Percentiles rank a stretch among this genome's conserved stretches.
Evolutionary conservation across 2,888 invertebrate species (phyloP).

Genomic region (Glomeris marginata): DNA sequence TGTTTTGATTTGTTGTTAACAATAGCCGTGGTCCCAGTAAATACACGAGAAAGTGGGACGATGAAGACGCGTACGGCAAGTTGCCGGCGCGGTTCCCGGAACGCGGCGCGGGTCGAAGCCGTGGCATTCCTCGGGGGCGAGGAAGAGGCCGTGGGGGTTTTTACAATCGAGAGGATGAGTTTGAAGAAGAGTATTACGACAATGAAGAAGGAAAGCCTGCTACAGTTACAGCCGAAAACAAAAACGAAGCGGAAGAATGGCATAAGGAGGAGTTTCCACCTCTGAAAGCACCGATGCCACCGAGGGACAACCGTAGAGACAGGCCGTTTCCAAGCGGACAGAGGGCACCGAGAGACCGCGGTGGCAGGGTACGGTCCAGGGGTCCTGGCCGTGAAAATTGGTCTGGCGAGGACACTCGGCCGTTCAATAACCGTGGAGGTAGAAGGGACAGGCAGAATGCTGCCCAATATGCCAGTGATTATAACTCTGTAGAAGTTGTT

Average conservation of each 20-base stretch:
- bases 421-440: background rate
- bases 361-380: conserved; percentile 10
- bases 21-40: conserved; percentile 73
- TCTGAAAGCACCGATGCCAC: too few relatives aligned
- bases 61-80: conserved; percentile 72
- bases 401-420: conserved; percentile 12
- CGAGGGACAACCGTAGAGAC: conserved; percentile 24
- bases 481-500: conserved; percentile 2
- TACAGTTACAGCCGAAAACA: conserved; percentile 1
- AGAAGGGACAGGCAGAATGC: conserved; percentile 10
- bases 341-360: conserved; percentile 15
- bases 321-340: conserved; percentile 22
- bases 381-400: conserved; percentile 16
- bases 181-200: conserved; percentile 1
- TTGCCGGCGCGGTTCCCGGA: background rate
- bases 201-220: background rate
- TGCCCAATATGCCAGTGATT: conserved; percentile 13
- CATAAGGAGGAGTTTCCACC: background rate
- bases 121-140: conserved; percentile 12
- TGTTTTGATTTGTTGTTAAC: background rate
- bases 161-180: conserved; percentile 7
- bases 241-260: conserved; percentile 8
- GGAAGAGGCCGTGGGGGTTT: conserved; percentile 11
- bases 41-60: conserved; percentile 84
- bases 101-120: conserved; percentile 10